Evolutionary conservation across 2,888 invertebrate species (phyloP).

Genomic region (Dioctria rufipes): DNA sequence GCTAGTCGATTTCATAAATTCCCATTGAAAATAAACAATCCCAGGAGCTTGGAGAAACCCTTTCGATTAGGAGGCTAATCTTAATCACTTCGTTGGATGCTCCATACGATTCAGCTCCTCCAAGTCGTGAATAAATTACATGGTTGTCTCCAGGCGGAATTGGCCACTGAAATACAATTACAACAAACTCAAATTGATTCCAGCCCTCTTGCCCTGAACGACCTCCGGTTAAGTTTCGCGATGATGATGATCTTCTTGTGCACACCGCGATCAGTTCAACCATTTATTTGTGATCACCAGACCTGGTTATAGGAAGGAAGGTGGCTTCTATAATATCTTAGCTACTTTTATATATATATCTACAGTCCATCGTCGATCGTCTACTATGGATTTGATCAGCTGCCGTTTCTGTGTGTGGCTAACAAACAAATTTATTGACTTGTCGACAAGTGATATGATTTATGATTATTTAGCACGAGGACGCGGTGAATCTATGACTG

Average conservation of each 20-base stretch:
- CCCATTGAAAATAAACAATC: slow-evolving; percentile 43
- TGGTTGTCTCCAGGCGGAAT: slow-evolving; percentile 53
- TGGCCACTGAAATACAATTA: slow-evolving; percentile 57
- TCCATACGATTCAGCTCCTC: background rate
- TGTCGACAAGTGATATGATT: slow-evolving; percentile 69
- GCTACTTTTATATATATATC: background rate
- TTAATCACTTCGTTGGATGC: slow-evolving; percentile 34
- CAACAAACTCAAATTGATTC: slow-evolving; percentile 54
- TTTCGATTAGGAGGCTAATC: slow-evolving; percentile 40
- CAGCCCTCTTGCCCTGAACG: slow-evolving; percentile 67
- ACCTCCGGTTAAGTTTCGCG: slow-evolving; percentile 66
- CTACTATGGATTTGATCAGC: slow-evolving; percentile 33
- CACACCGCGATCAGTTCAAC: slow-evolving; percentile 56
- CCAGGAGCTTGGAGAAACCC: background rate
- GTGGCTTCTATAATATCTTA: slow-evolving; percentile 13
- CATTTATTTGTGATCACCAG: slow-evolving; percentile 31
- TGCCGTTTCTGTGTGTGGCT: slow-evolving; percentile 62
- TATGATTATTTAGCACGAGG: slow-evolving; percentile 69
- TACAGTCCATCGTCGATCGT: background rate
- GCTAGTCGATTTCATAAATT: slow-evolving; percentile 40
- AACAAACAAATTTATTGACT: slow-evolving; percentile 65
- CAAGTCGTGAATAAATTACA: slow-evolving; percentile 41
- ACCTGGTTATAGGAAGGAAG: background rate
- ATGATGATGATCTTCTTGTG: slow-evolving; percentile 7
- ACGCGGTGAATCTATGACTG: slow-evolving; percentile 38